Evolutionary conservation across 1,140 invertebrate genomes (phyloP).

Genomic region (Wasmannia auropunctata): DNA sequence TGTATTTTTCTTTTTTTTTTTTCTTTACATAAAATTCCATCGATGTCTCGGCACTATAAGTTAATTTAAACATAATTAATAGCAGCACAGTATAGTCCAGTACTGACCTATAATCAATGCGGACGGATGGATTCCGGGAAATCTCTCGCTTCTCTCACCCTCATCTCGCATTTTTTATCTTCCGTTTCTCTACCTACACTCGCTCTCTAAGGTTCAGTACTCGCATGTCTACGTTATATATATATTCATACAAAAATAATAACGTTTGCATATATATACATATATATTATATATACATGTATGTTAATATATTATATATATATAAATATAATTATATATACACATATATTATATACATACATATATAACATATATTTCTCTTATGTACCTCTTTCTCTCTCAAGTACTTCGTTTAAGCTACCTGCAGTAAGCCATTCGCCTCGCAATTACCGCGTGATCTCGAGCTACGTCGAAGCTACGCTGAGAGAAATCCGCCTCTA

Average conservation of each 20-base stretch:
- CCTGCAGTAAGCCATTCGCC: conserved; percentile 71
- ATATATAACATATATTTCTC: conserved; percentile 45
- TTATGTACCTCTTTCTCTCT: conserved; percentile 60
- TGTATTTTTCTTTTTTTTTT: conserved; percentile 57
- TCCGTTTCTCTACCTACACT: conserved; percentile 63
- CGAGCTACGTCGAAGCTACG: conserved; percentile 16
- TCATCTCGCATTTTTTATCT: conserved; percentile 61
- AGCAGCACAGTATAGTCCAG: conserved; percentile 84
- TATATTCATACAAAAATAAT: conserved; percentile 82
- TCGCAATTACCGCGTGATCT: conserved; percentile 71
- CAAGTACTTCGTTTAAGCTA: conserved; percentile 68
- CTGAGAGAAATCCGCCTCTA: conserved; percentile 15
- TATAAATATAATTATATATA: conserved; percentile 33
- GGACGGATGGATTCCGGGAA: conserved; percentile 82
- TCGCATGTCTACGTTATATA: conserved; percentile 78
- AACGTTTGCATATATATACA: conserved; percentile 75
- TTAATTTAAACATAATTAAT: conserved; percentile 82
- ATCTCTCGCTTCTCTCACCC: conserved; percentile 64
- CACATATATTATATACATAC: conserved; percentile 45
- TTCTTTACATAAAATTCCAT: conserved; percentile 66
- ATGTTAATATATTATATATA: conserved; percentile 49
- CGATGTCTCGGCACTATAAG: conserved; percentile 73
- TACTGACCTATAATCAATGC: conserved; percentile 85
- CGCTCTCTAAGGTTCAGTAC: conserved; percentile 81
- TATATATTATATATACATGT: conserved; percentile 37